A percentile compares a stretch with the other conserved stretches of the same genome.
These are phyloP conservation scores for Tiaroga cobitis DNA, from an alignment of 2,797 vertebrate species.

Conservation along the genomic window DNA sequence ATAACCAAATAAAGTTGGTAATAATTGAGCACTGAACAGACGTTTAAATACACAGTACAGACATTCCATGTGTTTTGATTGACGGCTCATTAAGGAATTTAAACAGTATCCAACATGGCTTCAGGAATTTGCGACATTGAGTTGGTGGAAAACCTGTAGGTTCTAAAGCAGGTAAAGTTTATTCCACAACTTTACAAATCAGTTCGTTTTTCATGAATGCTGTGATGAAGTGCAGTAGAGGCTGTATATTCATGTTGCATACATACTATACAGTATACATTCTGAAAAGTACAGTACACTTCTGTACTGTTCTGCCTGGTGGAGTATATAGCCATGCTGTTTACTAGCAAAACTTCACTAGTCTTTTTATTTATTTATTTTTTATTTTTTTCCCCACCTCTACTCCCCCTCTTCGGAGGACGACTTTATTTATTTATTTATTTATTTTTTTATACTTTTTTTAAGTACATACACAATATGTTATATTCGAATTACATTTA, in stretches of 20 bases:
- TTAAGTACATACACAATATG: too few species aligned
- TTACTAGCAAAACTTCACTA: neutral
- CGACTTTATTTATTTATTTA: too few species aligned
- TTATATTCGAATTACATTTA: too few species aligned
- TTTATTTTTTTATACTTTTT: too few species aligned
- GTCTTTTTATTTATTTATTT: too few species aligned
- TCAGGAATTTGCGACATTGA: conserved; percentile 56
- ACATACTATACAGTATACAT: neutral
- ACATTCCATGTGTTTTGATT: conserved; percentile 52
- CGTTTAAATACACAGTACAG: conserved; percentile 26
- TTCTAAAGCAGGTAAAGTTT: conserved; percentile 48
- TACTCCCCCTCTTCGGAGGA: too few species aligned
- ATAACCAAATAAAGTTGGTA: conserved; percentile 20
- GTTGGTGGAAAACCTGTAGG: conserved; percentile 45
- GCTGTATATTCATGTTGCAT: neutral
- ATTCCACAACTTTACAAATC: conserved; percentile 33
- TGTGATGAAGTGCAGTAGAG: conserved; percentile 16
- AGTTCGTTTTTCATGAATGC: conserved; percentile 19
- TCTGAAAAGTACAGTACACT: neutral
- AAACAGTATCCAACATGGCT: conserved; percentile 52
- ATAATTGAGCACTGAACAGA: conserved; percentile 22
- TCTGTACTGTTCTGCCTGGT: neutral
- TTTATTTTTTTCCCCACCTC: too few species aligned
- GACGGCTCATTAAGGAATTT: conserved; percentile 44
- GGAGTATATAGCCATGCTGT: neutral